These are phyloP conservation scores for Ceratoteleas bidentatus DNA, from an alignment of 1,140 invertebrate species.

Conservation along the genomic window DNA sequence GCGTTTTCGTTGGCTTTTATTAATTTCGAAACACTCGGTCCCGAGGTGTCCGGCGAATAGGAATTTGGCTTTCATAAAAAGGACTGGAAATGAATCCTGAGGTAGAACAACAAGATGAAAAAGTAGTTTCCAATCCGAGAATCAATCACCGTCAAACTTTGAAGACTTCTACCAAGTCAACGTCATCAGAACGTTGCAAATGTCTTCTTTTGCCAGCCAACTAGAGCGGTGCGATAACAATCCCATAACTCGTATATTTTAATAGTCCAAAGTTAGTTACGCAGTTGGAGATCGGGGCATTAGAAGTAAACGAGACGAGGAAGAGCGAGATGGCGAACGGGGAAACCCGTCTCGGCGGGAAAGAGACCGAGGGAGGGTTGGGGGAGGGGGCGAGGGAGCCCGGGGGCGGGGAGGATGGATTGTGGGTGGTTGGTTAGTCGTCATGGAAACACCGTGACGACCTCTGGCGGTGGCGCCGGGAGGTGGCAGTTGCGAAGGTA, in stretches of 20 bases:
- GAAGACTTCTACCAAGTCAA: too few relatives aligned
- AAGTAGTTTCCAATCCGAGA: too few relatives aligned
- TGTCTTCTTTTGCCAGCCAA: neutral
- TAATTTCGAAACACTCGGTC: too few relatives aligned
- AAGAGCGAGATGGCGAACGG: constrained; percentile 12
- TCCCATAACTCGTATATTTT: constrained; percentile 15
- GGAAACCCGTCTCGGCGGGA: constrained; percentile 1
- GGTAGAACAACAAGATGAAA: neutral
- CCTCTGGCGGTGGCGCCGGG: constrained; percentile 61
- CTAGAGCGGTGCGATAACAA: constrained; percentile 5
- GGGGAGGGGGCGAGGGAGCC: neutral
- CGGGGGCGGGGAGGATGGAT: constrained; percentile 60
- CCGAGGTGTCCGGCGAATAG: too few relatives aligned
- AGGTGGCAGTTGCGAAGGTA: constrained; percentile 54
- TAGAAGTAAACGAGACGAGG: constrained; percentile 25
- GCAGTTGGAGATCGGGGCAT: constrained; percentile 18
- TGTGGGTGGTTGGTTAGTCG: constrained; percentile 70
- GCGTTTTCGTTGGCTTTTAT: too few relatives aligned
- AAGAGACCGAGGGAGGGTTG: constrained; percentile 10
- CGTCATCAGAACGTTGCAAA: neutral
- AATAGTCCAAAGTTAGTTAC: constrained; percentile 29
- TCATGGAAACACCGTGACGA: constrained; percentile 77
- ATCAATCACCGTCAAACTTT: too few relatives aligned
- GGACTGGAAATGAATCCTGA: too few relatives aligned
- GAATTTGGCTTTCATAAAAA: too few relatives aligned